phyloP scores from a whole-genome alignment of 2,888 invertebrate species.

The Helobdella robusta region DNA sequence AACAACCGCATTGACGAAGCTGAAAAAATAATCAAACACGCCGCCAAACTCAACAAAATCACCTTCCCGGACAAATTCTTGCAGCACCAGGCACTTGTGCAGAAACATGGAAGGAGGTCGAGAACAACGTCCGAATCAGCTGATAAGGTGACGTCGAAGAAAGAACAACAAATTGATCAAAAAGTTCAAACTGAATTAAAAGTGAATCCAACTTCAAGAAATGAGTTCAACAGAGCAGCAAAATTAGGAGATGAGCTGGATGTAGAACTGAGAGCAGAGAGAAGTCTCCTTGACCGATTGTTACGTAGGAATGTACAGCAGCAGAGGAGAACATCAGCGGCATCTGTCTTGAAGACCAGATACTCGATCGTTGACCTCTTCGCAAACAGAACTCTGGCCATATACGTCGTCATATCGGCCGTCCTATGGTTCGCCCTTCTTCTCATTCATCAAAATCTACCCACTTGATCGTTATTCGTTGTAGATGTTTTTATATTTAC shows the following conservation, averaged over 20 bases:
- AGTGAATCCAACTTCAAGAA: too few species aligned
- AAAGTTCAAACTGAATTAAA: neutral
- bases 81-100: neutral
- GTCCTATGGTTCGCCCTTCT: slow-evolving; percentile 36
- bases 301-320: too few species aligned
- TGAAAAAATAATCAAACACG: slow-evolving; percentile 33
- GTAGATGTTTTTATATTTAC: too few species aligned
- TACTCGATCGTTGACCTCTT: slow-evolving; percentile 36
- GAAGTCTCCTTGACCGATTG: too few species aligned
- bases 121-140: slow-evolving; percentile 32
- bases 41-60: slow-evolving; percentile 34
- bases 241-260: too few species aligned
- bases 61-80: slow-evolving; percentile 23
- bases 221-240: too few species aligned
- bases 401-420: slow-evolving; percentile 36
- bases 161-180: neutral
- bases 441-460: too few species aligned
- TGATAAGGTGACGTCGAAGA: slow-evolving; percentile 3
- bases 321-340: too few species aligned
- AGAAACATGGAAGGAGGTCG: too few species aligned
- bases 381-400: slow-evolving; percentile 28
- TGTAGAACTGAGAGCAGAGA: too few species aligned
- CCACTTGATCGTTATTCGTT: too few species aligned
- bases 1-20: slow-evolving; percentile 33
- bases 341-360: slow-evolving; percentile 24